Percentiles rank a stretch among this genome's conserved stretches.
Conservation (phyloP, 2,113 vertebrate species). For the Poicephalus gulielmi region DNA sequence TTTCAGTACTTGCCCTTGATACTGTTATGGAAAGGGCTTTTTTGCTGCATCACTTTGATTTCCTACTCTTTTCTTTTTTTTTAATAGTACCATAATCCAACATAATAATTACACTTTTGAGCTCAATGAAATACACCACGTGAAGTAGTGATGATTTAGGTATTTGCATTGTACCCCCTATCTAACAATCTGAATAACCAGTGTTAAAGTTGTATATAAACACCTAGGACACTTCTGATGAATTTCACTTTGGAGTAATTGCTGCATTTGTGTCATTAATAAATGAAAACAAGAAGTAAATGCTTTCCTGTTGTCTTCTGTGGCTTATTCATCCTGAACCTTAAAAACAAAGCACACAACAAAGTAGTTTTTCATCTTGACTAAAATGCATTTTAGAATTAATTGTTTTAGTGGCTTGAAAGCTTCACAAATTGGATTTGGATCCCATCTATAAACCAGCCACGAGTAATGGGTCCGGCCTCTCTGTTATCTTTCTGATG, state of each 20-base stretch:
- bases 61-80: neutral
- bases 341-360: neutral
- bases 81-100: neutral
- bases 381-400: constrained; percentile 41
- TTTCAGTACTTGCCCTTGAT: constrained; percentile 18
- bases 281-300: neutral
- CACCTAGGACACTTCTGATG: neutral
- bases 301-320: constrained; percentile 20
- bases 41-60: constrained; percentile 17
- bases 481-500: neutral
- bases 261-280: constrained; percentile 16
- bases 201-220: neutral
- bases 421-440: constrained; percentile 46
- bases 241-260: neutral
- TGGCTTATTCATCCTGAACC: constrained; percentile 1
- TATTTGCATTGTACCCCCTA: neutral
- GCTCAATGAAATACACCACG: constrained; percentile 3
- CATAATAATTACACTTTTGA: constrained; percentile 29
- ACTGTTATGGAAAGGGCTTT: neutral
- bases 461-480: neutral
- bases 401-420: constrained; percentile 50
- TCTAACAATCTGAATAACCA: neutral
- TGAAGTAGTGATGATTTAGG: constrained; percentile 2
- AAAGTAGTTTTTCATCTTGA: constrained; percentile 27
- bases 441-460: neutral